A percentile compares a stretch with the other conserved stretches of the same genome.
phyloP scores from a whole-genome alignment of 2,113 vertebrate species.

The Otolemur garnettii region DNA sequence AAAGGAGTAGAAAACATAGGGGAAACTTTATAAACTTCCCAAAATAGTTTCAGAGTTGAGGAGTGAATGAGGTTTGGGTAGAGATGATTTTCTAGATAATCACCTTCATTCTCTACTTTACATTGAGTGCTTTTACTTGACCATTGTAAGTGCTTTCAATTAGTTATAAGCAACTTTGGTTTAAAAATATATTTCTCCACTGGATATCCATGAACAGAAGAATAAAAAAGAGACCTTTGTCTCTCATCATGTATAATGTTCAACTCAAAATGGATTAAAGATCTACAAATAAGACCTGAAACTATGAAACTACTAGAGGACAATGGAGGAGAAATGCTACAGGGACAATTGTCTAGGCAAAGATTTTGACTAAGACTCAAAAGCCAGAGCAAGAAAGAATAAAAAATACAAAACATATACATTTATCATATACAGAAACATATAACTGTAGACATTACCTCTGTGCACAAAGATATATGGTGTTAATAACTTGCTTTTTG shows the following conservation, averaged over 20 bases:
- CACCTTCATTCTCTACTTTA: not conserved
- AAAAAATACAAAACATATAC: not conserved
- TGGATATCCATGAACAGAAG: not conserved
- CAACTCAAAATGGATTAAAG: not conserved
- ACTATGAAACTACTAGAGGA: not conserved
- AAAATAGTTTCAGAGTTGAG: slow-evolving; percentile 3
- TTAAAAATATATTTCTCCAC: slow-evolving; percentile 25
- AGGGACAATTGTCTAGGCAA: not conserved
- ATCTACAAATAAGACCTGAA: not conserved
- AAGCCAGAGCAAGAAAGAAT: not conserved
- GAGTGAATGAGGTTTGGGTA: not conserved
- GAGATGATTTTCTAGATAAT: slow-evolving; percentile 29
- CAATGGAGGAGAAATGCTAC: not conserved
- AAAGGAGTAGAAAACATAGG: not conserved
- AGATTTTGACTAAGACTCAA: not conserved
- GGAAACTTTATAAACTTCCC: not conserved
- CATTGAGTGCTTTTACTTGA: not conserved
- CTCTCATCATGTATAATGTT: not conserved
- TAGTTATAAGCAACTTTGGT: not conserved
- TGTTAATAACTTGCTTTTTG: slow-evolving; percentile 7
- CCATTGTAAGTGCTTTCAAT: not conserved
- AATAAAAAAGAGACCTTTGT: not conserved
- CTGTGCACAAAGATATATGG: not conserved
- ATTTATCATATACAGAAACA: not conserved
- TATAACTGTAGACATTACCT: not conserved